Evolutionary conservation across 1,140 invertebrate genomes (phyloP).

Genomic region (silkworm (Bombyx mori)): ASM3026992v2 NC_085116.1:9286001-9286500

Average conservation of each 20-base stretch:
- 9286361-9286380: slow-evolving; percentile 17
- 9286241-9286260: slow-evolving; percentile 24
- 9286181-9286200: slow-evolving; percentile 10
- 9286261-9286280: slow-evolving; percentile 48
- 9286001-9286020: slow-evolving; percentile 64
- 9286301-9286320: slow-evolving; percentile 56
- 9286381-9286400: slow-evolving; percentile 27
- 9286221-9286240: neutral
- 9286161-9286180: slow-evolving; percentile 28
- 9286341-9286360: slow-evolving; percentile 10
- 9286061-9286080: slow-evolving; percentile 8
- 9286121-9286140: slow-evolving; percentile 1
- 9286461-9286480: slow-evolving; percentile 13
- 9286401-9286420: slow-evolving; percentile 1
- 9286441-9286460: neutral
- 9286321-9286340: slow-evolving; percentile 43
- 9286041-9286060: slow-evolving; percentile 48
- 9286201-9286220: slow-evolving; percentile 19
- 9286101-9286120: slow-evolving; percentile 30
- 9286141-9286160: slow-evolving; percentile 1
- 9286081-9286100: slow-evolving; percentile 17
- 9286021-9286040: slow-evolving; percentile 60
- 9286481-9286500: slow-evolving; percentile 1
- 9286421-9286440: slow-evolving; percentile 20
- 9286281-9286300: slow-evolving; percentile 65